Conservation (phyloP, 2,888 invertebrate species). For the Apodemia duryi region DNA sequence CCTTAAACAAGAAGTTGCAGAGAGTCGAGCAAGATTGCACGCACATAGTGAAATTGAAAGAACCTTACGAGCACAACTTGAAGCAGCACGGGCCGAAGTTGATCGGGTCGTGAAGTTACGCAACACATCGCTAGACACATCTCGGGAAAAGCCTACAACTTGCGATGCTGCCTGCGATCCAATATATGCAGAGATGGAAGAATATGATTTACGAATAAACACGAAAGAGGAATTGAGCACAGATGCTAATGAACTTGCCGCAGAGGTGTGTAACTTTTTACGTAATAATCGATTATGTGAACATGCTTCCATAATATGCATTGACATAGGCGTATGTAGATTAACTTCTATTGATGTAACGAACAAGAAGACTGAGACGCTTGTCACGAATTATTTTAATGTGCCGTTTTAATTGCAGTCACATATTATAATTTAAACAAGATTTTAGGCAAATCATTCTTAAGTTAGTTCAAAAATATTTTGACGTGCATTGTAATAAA, state of each 20-base stretch:
- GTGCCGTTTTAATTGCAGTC: not conserved
- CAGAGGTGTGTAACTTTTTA: constrained; percentile 49
- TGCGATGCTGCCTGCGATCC: constrained; percentile 62
- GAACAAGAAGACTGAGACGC: not conserved
- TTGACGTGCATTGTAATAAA: too few relatives aligned
- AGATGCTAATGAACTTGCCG: constrained; percentile 68
- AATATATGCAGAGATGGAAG: constrained; percentile 59
- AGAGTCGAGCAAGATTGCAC: constrained; percentile 65
- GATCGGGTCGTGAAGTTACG: constrained; percentile 37
- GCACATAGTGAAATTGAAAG: constrained; percentile 71
- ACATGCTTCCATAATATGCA: not conserved
- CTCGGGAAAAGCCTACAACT: constrained; percentile 9
- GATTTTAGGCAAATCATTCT: too few relatives aligned
- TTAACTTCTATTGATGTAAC: not conserved
- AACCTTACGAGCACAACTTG: constrained; percentile 66
- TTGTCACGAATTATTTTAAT: not conserved
- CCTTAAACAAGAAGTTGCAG: constrained; percentile 68
- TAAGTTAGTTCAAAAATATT: too few relatives aligned
- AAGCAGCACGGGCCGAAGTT: constrained; percentile 61
- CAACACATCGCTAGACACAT: constrained; percentile 33
- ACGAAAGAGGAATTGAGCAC: constrained; percentile 67
- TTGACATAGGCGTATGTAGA: not conserved
- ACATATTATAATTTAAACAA: not conserved
- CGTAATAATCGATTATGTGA: not conserved
- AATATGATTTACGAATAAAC: constrained; percentile 53